These are phyloP conservation scores for Phaethornis superciliosus DNA, from an alignment of 2,113 vertebrate species.

Conservation along the genomic window DNA sequence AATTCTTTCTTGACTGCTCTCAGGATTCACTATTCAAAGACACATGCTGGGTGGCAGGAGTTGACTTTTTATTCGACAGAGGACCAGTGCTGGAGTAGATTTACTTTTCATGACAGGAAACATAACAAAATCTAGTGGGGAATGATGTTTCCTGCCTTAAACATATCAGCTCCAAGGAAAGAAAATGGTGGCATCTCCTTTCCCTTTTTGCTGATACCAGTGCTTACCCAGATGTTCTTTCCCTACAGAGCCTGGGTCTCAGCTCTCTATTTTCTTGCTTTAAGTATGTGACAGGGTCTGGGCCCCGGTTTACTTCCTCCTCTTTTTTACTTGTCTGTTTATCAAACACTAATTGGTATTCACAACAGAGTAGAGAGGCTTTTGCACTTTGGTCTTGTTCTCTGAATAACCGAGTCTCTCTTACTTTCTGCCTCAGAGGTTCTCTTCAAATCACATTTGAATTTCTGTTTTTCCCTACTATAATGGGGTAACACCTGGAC, in stretches of 20 bases:
- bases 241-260: neutral
- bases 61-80: conserved; percentile 1
- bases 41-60: neutral
- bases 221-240: neutral
- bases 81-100: neutral
- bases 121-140: neutral
- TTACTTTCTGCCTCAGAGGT: neutral
- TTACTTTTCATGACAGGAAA: neutral
- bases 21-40: conserved; percentile 2
- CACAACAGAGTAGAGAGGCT: accelerated
- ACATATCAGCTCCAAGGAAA: neutral
- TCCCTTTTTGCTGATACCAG: neutral
- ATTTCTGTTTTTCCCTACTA: neutral
- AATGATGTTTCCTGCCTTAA: neutral
- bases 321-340: neutral
- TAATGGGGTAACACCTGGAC: neutral
- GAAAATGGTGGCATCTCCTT: neutral
- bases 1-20: neutral
- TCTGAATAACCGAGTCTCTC: neutral
- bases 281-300: neutral
- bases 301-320: neutral
- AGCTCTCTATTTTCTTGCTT: neutral
- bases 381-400: neutral
- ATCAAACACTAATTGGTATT: neutral
- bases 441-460: neutral